These are phyloP conservation scores for Lophotriccus pileatus DNA, from an alignment of 2,797 vertebrate species.

Conservation along the genomic window DNA sequence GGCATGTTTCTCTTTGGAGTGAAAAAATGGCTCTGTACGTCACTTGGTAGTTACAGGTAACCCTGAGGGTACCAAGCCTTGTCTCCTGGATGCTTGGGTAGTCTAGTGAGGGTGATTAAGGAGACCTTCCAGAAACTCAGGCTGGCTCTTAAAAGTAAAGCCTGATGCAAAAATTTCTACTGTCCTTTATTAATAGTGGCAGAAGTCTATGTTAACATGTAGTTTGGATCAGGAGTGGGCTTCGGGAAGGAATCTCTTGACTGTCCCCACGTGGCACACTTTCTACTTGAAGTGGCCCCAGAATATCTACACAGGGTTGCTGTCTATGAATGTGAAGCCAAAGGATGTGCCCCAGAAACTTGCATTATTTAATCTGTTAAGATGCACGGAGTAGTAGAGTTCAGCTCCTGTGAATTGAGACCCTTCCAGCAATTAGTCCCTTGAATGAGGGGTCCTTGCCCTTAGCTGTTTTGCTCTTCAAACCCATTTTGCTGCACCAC, in stretches of 20 bases:
- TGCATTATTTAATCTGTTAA: not conserved
- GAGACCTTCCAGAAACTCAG: not conserved
- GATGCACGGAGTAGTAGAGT: rapidly evolving
- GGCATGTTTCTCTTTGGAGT: not conserved
- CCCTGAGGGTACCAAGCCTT: not conserved
- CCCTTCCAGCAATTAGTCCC: rapidly evolving
- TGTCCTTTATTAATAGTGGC: not conserved
- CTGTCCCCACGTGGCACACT: not conserved
- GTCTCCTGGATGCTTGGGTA: not conserved
- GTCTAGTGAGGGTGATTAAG: not conserved
- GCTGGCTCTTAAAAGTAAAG: not conserved
- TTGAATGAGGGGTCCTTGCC: rapidly evolving
- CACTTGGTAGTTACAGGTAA: not conserved
- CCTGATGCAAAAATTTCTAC: not conserved
- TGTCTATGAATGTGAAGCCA: not conserved
- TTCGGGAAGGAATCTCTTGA: not conserved
- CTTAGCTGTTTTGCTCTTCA: not conserved
- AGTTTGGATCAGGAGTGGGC: not conserved
- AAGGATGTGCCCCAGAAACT: not conserved
- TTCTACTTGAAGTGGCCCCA: rapidly evolving
- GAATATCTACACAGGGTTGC: no score
- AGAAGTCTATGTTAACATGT: not conserved
- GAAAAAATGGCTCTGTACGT: not conserved
- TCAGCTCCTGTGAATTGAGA: not conserved
- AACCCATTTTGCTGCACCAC: not conserved